A percentile compares a stretch with the other conserved stretches of the same genome.
These are phyloP conservation scores for Criorhina ranunculi DNA, from an alignment of 2,888 invertebrate genomes.

Conservation along the genomic window DNA sequence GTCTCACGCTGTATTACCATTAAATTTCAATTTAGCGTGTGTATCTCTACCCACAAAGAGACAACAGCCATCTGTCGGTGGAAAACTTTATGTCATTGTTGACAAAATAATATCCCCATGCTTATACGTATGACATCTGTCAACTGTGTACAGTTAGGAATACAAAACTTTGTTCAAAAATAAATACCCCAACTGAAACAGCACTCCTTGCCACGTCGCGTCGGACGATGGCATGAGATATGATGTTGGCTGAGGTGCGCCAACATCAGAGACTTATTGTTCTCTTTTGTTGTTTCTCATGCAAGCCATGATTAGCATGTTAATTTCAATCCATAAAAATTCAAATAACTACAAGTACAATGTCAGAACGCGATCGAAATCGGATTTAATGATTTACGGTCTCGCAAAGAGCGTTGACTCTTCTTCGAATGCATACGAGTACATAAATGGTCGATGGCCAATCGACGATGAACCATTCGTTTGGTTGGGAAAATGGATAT, in stretches of 20 bases:
- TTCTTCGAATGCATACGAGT: too few relatives aligned
- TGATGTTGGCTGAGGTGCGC: conserved; percentile 55
- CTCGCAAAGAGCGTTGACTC: conserved; percentile 20
- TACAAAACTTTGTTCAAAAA: conserved; percentile 48
- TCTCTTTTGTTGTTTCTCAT: conserved; percentile 32
- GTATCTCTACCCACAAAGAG: conserved; percentile 12
- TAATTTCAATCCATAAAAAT: conserved; percentile 53
- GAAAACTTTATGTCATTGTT: conserved; percentile 59
- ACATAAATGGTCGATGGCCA: background rate
- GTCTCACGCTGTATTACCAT: background rate
- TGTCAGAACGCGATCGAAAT: conserved; percentile 28
- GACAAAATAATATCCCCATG: conserved; percentile 61
- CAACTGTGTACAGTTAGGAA: conserved; percentile 44
- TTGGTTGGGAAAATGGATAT: conserved; percentile 1
- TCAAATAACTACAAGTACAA: conserved; percentile 38
- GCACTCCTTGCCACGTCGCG: conserved; percentile 24
- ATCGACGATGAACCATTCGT: too few relatives aligned
- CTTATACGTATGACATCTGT: conserved; percentile 66
- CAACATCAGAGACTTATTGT: conserved; percentile 50
- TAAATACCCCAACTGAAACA: conserved; percentile 23
- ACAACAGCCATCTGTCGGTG: conserved; percentile 43
- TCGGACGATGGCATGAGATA: conserved; percentile 11
- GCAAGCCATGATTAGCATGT: conserved; percentile 62
- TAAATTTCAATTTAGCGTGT: conserved; percentile 22
- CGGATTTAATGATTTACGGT: conserved; percentile 32